phyloP scores from a whole-genome alignment of 2,113 vertebrate genomes.

The Cyanoderma ruficeps region DNA sequence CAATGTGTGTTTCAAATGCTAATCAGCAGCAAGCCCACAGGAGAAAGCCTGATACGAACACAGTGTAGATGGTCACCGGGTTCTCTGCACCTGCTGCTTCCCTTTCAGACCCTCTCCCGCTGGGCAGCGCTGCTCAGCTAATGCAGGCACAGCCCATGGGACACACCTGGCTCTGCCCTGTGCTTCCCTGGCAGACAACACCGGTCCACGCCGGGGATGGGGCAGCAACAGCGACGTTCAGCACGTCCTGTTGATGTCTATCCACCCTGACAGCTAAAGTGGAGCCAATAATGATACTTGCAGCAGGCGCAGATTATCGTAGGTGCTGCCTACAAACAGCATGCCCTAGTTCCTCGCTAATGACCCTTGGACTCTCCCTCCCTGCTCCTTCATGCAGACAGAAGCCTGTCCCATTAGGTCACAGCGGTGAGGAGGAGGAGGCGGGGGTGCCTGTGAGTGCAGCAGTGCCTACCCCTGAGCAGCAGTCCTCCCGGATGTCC shows the following conservation, averaged over 20 bases:
- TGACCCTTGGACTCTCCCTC: not conserved
- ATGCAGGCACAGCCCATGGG: not conserved
- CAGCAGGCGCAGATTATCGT: not conserved
- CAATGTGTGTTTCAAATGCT: not conserved
- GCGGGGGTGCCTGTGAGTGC: not conserved
- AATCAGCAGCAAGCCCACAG: not conserved
- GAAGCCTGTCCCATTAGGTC: not conserved
- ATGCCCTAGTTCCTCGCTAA: not conserved
- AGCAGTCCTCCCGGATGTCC: not conserved
- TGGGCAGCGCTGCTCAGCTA: not conserved
- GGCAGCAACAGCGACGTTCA: accelerated
- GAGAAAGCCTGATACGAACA: not conserved
- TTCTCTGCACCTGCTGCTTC: not conserved
- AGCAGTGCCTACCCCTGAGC: not conserved
- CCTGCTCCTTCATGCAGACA: not conserved
- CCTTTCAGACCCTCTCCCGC: not conserved
- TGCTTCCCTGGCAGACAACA: not conserved
- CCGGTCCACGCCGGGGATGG: not conserved
- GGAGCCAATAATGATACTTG: not conserved
- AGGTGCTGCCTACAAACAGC: not conserved
- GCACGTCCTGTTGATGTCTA: not conserved
- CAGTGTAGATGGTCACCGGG: accelerated
- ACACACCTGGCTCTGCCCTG: not conserved
- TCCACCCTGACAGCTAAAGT: slow-evolving; percentile 20
- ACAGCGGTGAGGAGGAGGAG: not conserved